Conservation (phyloP, 2,888 invertebrate genomes). For the Gymnoscelis rufifasciata region DNA sequence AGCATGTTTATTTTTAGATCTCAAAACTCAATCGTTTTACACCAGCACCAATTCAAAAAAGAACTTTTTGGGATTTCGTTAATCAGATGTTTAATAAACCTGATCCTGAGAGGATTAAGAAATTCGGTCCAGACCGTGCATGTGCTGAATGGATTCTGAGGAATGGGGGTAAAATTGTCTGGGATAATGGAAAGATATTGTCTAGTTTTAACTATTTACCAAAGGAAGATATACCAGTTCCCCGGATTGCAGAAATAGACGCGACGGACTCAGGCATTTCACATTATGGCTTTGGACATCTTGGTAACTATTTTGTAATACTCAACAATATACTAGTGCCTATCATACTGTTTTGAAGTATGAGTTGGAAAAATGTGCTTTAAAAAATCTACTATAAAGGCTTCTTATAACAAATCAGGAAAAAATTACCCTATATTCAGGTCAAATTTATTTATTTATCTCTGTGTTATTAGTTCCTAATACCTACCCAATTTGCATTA, state of each 20-base stretch:
- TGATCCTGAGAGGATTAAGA: constrained; percentile 82
- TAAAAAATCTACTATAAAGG: too few relatives aligned
- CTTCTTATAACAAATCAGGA: too few relatives aligned
- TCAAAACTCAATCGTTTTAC: constrained; percentile 24
- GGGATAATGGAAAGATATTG: constrained; percentile 78
- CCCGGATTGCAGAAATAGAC: constrained; percentile 83
- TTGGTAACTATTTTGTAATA: constrained; percentile 81
- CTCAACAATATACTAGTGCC: too few relatives aligned
- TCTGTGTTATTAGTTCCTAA: neutral
- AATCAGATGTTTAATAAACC: constrained; percentile 84
- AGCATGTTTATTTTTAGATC: constrained; percentile 10
- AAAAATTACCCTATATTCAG: too few relatives aligned
- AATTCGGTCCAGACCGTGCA: constrained; percentile 91
- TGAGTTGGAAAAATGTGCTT: too few relatives aligned
- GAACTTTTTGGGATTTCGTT: constrained; percentile 74
- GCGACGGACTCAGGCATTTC: constrained; percentile 89
- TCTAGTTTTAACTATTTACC: constrained; percentile 88
- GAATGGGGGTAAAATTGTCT: constrained; percentile 91
- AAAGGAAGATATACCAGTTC: constrained; percentile 67
- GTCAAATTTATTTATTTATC: too few relatives aligned
- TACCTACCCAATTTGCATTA: neutral
- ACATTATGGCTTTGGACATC: constrained; percentile 90
- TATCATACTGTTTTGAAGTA: too few relatives aligned
- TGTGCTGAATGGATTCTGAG: constrained; percentile 97
- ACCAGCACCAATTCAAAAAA: constrained; percentile 40